These are phyloP conservation scores for Platysternon megacephalum DNA, from an alignment of 2,113 vertebrate genomes.

Conservation along the genomic window DNA sequence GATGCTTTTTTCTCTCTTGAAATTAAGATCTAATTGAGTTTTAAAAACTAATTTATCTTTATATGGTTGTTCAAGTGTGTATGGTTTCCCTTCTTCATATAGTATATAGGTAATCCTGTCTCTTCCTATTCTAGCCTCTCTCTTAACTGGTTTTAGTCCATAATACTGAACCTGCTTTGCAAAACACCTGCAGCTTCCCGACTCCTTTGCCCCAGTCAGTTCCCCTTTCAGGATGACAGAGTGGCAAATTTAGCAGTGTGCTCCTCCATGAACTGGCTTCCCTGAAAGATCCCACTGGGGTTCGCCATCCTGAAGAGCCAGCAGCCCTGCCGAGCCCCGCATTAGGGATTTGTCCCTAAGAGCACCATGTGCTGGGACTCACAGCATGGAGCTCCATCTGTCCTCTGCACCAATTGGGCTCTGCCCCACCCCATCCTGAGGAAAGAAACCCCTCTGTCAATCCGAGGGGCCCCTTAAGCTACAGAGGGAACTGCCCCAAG, in stretches of 20 bases:
- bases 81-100: background rate
- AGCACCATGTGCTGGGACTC: background rate
- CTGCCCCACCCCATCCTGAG: too few relatives aligned
- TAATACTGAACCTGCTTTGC: background rate
- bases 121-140: background rate
- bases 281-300: background rate
- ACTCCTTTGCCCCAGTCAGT: background rate
- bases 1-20: background rate
- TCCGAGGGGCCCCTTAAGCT: too few relatives aligned
- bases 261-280: background rate
- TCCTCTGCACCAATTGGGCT: too few relatives aligned
- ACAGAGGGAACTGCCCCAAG: too few relatives aligned
- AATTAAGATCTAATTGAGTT: background rate
- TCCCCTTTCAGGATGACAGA: background rate
- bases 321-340: background rate
- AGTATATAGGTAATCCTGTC: background rate
- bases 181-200: background rate
- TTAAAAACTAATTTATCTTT: background rate
- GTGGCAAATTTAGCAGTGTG: background rate
- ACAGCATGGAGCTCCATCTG: background rate
- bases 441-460: too few relatives aligned
- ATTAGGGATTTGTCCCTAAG: background rate
- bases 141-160: background rate
- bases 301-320: background rate
- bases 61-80: background rate